Conservation (phyloP, 2,888 invertebrate genomes). For the Leucania comma region DNA sequence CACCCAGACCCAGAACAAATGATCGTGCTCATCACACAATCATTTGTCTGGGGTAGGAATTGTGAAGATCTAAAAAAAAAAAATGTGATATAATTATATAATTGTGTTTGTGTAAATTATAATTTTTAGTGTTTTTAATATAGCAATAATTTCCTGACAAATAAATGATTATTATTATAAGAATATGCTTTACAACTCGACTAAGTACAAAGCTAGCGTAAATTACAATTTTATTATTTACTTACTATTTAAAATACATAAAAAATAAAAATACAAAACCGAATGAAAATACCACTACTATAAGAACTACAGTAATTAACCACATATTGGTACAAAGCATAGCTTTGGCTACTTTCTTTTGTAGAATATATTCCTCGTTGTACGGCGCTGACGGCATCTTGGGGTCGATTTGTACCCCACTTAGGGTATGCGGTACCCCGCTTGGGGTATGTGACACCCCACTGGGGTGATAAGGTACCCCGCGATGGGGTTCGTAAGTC, state of each 20-base stretch:
- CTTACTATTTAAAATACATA: constrained; percentile 8
- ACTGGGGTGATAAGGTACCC: constrained; percentile 3
- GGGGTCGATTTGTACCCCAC: constrained; percentile 18
- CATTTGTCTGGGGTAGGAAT: too few relatives aligned
- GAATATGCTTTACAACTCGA: neutral
- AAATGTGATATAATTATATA: too few relatives aligned
- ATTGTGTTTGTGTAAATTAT: too few relatives aligned
- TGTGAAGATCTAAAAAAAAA: too few relatives aligned
- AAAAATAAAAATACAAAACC: constrained; percentile 39
- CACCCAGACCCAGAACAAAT: too few relatives aligned
- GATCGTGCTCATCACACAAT: too few relatives aligned
- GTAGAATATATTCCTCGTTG: constrained; percentile 39
- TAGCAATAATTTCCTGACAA: too few relatives aligned
- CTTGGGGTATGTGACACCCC: neutral
- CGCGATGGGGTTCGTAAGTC: constrained; percentile 8
- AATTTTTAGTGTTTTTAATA: too few relatives aligned
- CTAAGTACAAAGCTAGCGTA: neutral
- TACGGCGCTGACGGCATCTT: constrained; percentile 44
- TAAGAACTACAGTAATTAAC: constrained; percentile 25
- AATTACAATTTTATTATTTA: neutral
- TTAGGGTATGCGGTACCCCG: neutral
- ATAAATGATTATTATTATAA: too few relatives aligned
- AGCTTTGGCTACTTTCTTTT: constrained; percentile 8
- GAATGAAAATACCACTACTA: constrained; percentile 2
- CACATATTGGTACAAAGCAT: constrained; percentile 43